Conservation (phyloP, 2,113 vertebrate genomes). For the Protomyctophum bolini region DNA sequence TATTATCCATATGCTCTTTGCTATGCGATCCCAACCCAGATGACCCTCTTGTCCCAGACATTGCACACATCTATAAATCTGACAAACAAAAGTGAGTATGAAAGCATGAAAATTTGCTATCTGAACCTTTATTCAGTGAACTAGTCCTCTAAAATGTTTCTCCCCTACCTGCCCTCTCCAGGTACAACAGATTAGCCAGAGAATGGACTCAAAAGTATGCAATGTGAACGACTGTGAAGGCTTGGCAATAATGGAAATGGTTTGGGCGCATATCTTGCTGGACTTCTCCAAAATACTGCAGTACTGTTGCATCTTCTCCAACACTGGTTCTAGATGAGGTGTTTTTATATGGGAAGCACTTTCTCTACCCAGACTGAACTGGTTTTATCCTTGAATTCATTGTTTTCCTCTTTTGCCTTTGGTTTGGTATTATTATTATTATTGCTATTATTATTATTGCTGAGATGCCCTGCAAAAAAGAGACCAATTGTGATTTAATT, state of each 20-base stretch:
- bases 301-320: conserved; percentile 69
- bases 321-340: conserved; percentile 63
- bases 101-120: neutral
- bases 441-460: conserved; percentile 34
- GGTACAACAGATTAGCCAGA: conserved; percentile 94
- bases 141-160: neutral
- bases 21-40: conserved; percentile 97
- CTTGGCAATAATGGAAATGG: conserved; percentile 43
- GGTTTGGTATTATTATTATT: conserved; percentile 42
- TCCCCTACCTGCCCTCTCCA: conserved; percentile 72
- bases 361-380: conserved; percentile 60
- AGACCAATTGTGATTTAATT: conserved; percentile 1
- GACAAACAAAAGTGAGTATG: conserved; percentile 93
- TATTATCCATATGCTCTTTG: conserved; percentile 97
- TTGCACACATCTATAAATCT: conserved; percentile 94
- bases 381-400: conserved; percentile 23
- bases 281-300: conserved; percentile 72
- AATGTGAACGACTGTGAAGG: conserved; percentile 88
- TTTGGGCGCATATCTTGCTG: conserved; percentile 37
- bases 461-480: conserved; percentile 41
- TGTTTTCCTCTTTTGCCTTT: conserved; percentile 38
- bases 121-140: neutral
- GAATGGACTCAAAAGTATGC: conserved; percentile 98
- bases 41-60: conserved; percentile 95
- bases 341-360: conserved; percentile 66